phyloP scores from a whole-genome alignment of 2,888 invertebrate genomes.

The Spialia ferax region DNA sequence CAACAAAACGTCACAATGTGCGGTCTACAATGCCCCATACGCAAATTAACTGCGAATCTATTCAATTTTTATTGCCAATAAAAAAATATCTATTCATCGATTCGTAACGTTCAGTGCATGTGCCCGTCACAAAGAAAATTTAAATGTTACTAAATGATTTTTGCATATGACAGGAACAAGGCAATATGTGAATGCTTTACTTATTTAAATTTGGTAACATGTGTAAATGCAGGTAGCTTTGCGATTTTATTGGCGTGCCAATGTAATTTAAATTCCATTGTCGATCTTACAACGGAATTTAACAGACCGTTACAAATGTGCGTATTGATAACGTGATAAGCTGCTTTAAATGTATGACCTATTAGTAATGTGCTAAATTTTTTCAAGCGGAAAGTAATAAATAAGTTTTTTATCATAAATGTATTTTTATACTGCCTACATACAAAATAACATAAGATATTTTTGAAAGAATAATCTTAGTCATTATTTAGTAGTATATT shows the following conservation, averaged over 20 bases:
- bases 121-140: slow-evolving; percentile 76
- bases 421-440: too few species aligned
- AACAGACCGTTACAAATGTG: slow-evolving; percentile 75
- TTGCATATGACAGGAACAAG: slow-evolving; percentile 73
- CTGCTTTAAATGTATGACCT: slow-evolving; percentile 27
- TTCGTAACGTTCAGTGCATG: slow-evolving; percentile 75
- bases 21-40: slow-evolving; percentile 79
- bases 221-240: slow-evolving; percentile 54
- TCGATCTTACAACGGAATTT: slow-evolving; percentile 67
- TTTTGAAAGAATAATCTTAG: too few species aligned
- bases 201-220: slow-evolving; percentile 59
- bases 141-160: slow-evolving; percentile 83
- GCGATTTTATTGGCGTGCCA: slow-evolving; percentile 48
- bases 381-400: slow-evolving; percentile 32
- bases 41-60: slow-evolving; percentile 80
- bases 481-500: too few species aligned
- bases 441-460: too few species aligned
- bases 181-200: slow-evolving; percentile 50
- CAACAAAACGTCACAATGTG: slow-evolving; percentile 62
- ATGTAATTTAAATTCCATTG: slow-evolving; percentile 72
- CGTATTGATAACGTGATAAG: slow-evolving; percentile 49
- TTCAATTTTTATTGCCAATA: slow-evolving; percentile 82
- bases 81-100: slow-evolving; percentile 73
- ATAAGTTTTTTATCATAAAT: slow-evolving; percentile 12
- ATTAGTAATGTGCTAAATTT: slow-evolving; percentile 22